A percentile compares a stretch with the other conserved stretches of the same genome.
Conservation (phyloP, 2,797 vertebrate species). For the Sebastolobus altivelis region DNA sequence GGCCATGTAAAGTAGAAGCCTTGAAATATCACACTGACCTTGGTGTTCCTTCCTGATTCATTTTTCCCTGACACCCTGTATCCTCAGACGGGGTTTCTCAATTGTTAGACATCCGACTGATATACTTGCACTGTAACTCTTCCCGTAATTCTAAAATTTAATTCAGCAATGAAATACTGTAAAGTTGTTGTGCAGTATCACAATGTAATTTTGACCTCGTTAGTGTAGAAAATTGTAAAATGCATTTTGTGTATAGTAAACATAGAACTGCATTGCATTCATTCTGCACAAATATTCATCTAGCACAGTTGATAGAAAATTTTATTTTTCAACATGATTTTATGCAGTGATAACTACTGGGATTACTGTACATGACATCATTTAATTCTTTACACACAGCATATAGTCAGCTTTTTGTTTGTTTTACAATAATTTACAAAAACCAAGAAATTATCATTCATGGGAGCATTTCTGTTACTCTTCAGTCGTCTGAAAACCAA, state of each 20-base stretch:
- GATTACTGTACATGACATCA: background rate
- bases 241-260: background rate
- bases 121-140: constrained; percentile 47
- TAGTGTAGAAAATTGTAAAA: background rate
- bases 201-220: background rate
- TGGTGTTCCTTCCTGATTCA: constrained; percentile 79
- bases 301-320: background rate
- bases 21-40: constrained; percentile 85
- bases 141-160: constrained; percentile 37
- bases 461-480: background rate
- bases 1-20: constrained; percentile 85
- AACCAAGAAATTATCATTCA: background rate
- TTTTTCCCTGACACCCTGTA: constrained; percentile 69
- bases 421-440: constrained; percentile 5
- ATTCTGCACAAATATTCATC: background rate
- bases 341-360: too few species aligned
- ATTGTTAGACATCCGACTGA: constrained; percentile 46
- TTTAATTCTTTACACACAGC: background rate
- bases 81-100: constrained; percentile 69
- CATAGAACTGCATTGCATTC: background rate
- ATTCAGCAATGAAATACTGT: constrained; percentile 33
- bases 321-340: background rate
- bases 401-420: background rate
- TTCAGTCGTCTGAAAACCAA: background rate
- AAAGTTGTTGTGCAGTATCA: background rate